These are phyloP conservation scores for Spicauda simplicius DNA, from an alignment of 2,888 invertebrate genomes.

Conservation along the genomic window DNA sequence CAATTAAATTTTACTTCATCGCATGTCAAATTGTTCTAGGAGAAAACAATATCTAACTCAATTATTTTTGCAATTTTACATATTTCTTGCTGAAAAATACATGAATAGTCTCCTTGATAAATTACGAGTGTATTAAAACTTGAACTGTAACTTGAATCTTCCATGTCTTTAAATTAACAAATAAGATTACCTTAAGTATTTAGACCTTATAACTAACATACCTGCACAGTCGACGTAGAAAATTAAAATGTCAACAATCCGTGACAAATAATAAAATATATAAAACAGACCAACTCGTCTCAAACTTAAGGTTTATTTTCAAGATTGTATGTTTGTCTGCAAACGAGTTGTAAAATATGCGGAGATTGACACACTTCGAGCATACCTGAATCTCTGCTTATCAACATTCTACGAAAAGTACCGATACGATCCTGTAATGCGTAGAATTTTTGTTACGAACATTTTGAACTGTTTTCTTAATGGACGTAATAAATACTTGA, in stretches of 20 bases:
- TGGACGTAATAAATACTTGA: too few species aligned
- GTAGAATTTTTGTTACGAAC: background rate
- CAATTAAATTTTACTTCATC: too few species aligned
- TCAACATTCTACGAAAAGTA: constrained; percentile 10
- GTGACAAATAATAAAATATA: background rate
- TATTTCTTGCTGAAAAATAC: too few species aligned
- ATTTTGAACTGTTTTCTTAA: too few species aligned
- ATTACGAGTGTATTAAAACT: too few species aligned
- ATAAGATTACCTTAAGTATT: background rate
- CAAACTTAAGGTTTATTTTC: constrained; percentile 1
- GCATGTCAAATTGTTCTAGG: too few species aligned
- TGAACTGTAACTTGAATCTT: background rate
- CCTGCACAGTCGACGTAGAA: background rate
- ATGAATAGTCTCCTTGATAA: too few species aligned
- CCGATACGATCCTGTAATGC: background rate
- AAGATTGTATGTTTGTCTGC: background rate
- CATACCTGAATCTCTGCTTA: constrained; percentile 9
- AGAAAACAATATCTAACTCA: too few species aligned
- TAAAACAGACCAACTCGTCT: background rate
- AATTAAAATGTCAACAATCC: constrained; percentile 8
- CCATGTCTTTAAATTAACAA: background rate
- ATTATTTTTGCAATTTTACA: too few species aligned
- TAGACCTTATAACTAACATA: background rate
- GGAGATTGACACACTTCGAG: constrained; percentile 27
- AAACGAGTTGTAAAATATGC: constrained; percentile 31